These are phyloP conservation scores for Athrips mouffetella DNA, from an alignment of 2,888 invertebrate species.

Conservation along the genomic window DNA sequence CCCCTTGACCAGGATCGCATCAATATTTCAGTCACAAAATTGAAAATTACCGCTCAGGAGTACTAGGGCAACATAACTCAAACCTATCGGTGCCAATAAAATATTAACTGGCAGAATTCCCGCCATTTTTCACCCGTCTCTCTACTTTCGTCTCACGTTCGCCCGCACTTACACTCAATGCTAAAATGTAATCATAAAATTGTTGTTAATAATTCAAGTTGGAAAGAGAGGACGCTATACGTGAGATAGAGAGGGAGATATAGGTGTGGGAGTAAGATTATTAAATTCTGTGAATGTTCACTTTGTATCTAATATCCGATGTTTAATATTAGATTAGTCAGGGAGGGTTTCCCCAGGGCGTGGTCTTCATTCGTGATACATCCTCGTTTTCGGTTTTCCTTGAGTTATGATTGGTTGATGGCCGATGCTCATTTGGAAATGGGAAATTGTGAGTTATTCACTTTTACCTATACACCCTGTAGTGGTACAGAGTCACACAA, in stretches of 20 bases:
- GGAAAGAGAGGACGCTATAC: conserved; percentile 37
- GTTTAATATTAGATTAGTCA: conserved; percentile 76
- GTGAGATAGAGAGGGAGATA: conserved; percentile 35
- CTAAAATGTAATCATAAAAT: conserved; percentile 77
- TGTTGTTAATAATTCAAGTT: conserved; percentile 75
- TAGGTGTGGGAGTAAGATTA: conserved; percentile 65
- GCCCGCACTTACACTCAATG: conserved; percentile 65
- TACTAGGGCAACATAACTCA: conserved; percentile 63
- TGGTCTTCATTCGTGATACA: conserved; percentile 56
- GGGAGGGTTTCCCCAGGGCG: conserved; percentile 56
- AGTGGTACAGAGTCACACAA: too few species aligned
- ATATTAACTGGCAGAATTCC: conserved; percentile 72
- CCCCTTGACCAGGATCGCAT: too few species aligned
- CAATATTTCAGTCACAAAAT: conserved; percentile 75
- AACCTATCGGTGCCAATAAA: conserved; percentile 75
- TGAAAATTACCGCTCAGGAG: conserved; percentile 66
- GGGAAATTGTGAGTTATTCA: conserved; percentile 37
- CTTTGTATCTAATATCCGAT: conserved; percentile 78
- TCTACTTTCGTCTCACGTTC: conserved; percentile 67
- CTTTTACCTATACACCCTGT: conserved; percentile 30
- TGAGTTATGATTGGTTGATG: conserved; percentile 69
- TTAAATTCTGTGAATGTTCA: conserved; percentile 78
- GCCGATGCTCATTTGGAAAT: conserved; percentile 56
- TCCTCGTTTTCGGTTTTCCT: conserved; percentile 56
- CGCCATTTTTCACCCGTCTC: conserved; percentile 66